Percentiles rank a stretch among this genome's conserved stretches.
Evolutionary conservation across 2,113 vertebrate genomes (phyloP).

Genomic region (Pipra filicauda): DNA sequence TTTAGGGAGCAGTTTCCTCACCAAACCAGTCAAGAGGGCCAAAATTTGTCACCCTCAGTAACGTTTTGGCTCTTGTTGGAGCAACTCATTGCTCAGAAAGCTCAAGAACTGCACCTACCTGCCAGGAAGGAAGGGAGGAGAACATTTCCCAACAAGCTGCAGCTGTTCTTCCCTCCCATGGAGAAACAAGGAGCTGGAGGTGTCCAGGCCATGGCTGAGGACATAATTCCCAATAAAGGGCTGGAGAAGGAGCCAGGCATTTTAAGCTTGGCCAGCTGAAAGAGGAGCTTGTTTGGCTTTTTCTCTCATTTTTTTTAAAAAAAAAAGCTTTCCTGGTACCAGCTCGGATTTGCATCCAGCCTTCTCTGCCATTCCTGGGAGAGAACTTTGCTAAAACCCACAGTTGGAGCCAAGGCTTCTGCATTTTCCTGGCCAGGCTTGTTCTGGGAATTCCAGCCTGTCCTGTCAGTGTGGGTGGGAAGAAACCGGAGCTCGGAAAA

Average conservation of each 20-base stretch:
- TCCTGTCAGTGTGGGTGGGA: conserved; percentile 1
- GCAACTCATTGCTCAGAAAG: background rate
- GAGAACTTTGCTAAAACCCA: background rate
- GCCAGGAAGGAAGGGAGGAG: conserved; percentile 24
- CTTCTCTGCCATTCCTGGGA: background rate
- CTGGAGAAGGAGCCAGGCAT: background rate
- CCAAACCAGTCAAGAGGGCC: background rate
- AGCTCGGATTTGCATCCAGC: background rate
- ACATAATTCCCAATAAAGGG: background rate
- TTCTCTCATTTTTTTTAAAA: background rate
- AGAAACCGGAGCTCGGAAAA: conserved; percentile 57
- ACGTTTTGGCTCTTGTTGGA: background rate
- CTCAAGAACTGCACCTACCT: background rate
- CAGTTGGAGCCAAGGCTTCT: background rate
- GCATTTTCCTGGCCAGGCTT: conserved; percentile 46
- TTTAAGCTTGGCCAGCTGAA: background rate
- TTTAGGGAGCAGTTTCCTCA: background rate
- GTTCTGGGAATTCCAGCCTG: conserved; percentile 63
- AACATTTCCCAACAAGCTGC: background rate
- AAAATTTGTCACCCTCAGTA: background rate
- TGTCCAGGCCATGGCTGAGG: background rate
- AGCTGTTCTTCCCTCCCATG: background rate
- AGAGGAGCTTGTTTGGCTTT: background rate
- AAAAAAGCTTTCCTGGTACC: background rate
- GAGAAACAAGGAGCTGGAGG: background rate